A percentile compares a stretch with the other conserved stretches of the same genome.
Evolutionary conservation across 2,113 vertebrate species (phyloP).

Genomic region (Psittacus erithacus): DNA sequence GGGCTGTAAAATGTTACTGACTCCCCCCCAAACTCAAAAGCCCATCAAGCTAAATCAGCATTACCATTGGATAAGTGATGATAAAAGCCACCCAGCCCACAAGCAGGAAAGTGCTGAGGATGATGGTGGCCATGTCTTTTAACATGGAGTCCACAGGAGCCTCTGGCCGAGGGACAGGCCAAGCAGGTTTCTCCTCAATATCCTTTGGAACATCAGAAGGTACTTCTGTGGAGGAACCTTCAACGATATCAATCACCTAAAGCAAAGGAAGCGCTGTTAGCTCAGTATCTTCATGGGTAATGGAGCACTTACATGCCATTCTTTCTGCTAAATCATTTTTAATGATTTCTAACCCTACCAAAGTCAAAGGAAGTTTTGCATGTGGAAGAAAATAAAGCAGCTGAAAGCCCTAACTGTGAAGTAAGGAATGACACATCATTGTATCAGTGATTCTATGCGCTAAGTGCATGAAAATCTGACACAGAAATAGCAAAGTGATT

Average conservation of each 20-base stretch:
- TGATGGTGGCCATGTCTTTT: slow-evolving; percentile 96
- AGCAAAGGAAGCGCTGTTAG: slow-evolving; percentile 10
- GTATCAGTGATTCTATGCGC: not conserved
- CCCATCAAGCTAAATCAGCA: not conserved
- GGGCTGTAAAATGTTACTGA: not conserved
- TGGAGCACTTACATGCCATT: not conserved
- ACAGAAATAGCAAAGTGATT: not conserved
- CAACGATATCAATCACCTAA: slow-evolving; percentile 86
- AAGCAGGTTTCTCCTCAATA: slow-evolving; percentile 79
- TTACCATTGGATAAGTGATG: slow-evolving; percentile 96
- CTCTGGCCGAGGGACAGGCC: slow-evolving; percentile 72
- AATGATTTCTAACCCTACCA: not conserved
- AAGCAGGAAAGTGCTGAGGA: slow-evolving; percentile 94
- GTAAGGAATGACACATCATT: not conserved
- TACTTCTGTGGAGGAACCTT: slow-evolving; percentile 72
- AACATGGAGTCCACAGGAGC: slow-evolving; percentile 91
- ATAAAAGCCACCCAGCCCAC: slow-evolving; percentile 96
- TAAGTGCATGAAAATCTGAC: not conserved
- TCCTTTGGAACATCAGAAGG: slow-evolving; percentile 75
- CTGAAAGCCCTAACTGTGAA: not conserved
- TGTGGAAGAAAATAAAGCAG: not conserved
- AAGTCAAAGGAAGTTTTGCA: not conserved
- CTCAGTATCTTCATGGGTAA: not conserved
- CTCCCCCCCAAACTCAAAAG: not conserved
- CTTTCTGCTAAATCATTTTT: not conserved